Conservation (phyloP, 2,113 vertebrate genomes). For the Tetrao urogallus region DNA sequence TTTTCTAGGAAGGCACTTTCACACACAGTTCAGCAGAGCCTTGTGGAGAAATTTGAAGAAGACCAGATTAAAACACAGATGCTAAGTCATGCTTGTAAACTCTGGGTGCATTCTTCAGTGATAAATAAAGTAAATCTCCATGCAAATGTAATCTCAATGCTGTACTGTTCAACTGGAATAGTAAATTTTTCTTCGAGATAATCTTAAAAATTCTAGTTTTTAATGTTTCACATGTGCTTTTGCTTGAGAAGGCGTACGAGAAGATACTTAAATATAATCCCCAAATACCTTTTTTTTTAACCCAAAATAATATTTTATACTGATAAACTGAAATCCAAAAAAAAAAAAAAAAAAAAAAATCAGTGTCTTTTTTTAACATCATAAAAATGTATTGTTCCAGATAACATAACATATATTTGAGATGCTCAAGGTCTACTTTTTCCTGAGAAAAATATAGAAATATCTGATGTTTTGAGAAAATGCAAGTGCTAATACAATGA, state of each 20-base stretch:
- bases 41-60: neutral
- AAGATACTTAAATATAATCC: constrained; percentile 4
- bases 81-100: neutral
- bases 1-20: neutral
- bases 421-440: neutral
- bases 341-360: neutral
- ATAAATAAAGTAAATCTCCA: neutral
- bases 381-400: neutral
- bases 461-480: neutral
- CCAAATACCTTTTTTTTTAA: constrained; percentile 1
- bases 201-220: neutral
- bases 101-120: neutral
- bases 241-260: constrained; percentile 58
- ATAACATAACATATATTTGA: neutral
- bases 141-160: neutral
- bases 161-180: neutral
- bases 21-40: neutral
- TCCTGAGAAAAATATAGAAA: neutral
- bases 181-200: neutral
- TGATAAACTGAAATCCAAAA: constrained; percentile 16
- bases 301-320: neutral
- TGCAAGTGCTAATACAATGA: neutral
- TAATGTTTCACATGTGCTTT: constrained; percentile 17
- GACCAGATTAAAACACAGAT: neutral
- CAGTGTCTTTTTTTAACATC: neutral